Evolutionary conservation across 2,797 vertebrate genomes (phyloP), one percentile per base, ranked within the genome.

Genomic region (Nothura maculosa): DNA sequence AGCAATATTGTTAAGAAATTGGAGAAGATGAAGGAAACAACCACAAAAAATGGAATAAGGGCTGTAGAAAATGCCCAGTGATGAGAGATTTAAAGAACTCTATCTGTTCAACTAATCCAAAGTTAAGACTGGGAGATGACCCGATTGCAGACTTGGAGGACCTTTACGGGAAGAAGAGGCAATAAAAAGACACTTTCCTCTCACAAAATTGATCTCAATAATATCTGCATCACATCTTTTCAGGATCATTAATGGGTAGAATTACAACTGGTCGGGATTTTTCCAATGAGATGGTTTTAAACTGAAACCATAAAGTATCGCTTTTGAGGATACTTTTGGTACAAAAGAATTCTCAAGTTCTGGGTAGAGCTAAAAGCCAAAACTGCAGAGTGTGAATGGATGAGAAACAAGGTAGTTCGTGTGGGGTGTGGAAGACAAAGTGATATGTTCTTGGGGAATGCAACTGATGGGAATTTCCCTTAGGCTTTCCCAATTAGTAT

Each of bases 181-280:
- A 87, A 7, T 70, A 77, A 76, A 66, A 72, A n/a, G 42, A 55
- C 42, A 58, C 58, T 61, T 50, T 36, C 34, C 64, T 78, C 28
- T 89, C 64, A 22, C 16, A 47, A 43, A 80, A 73, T 3, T 69
- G 15, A 61, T 82, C 40, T 93, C 43, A 48, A 25, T 47, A 79
- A 61, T 69, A 36, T 38, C 60, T 69, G 28, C 12, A 62, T 54
- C 38, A 4, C 14, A 1, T 47, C 60, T 84, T 95, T 28, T 12
- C 0, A 1, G 50, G 22, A 84, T 38, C 25, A 4, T 66, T 62
- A 69, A 22, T 21, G 16, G 6, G 13, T 47, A 80, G 63, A 73
- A 89, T 73, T 92, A 66, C 60, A 82, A 52, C 20, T 66, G 64
- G 63, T 40, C 73, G 60, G 28, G 70, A 89, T 57, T 85, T 69